Percentiles rank a stretch among this genome's conserved stretches.
These are phyloP conservation scores for Coryphaenoides rupestris DNA, from an alignment of 2,113 vertebrate species.

Conservation along the genomic window DNA sequence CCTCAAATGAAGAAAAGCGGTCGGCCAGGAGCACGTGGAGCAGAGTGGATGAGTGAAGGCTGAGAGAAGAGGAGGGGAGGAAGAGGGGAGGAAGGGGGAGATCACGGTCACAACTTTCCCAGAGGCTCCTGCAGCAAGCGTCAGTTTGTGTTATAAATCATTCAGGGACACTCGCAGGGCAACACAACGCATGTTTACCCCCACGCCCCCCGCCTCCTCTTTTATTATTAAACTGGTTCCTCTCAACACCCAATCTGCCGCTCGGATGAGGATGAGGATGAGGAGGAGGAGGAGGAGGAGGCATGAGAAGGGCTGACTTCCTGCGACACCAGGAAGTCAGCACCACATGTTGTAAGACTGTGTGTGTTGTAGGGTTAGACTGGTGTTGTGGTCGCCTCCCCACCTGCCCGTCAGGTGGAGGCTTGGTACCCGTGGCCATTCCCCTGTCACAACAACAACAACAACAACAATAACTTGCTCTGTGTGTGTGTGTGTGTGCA, in stretches of 20 bases:
- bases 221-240: conserved; percentile 60
- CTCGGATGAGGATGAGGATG: conserved; percentile 17
- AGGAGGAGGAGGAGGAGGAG: neutral
- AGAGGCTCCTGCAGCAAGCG: conserved; percentile 58
- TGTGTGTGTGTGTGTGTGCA: neutral
- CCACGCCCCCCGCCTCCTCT: conserved; percentile 39
- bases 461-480: too few species aligned
- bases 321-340: neutral
- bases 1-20: neutral
- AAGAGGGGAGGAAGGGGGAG: conserved; percentile 7
- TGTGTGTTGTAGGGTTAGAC: conserved; percentile 6
- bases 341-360: conserved; percentile 3
- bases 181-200: conserved; percentile 59
- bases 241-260: conserved; percentile 28
- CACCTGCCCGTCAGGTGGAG: conserved; percentile 39
- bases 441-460: conserved; percentile 44
- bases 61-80: neutral
- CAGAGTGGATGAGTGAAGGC: neutral
- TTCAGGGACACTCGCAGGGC: conserved; percentile 59
- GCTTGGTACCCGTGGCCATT: conserved; percentile 29
- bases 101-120: conserved; percentile 54
- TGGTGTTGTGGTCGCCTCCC: conserved; percentile 9
- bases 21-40: neutral
- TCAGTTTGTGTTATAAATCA: conserved; percentile 71
- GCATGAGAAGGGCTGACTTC: neutral